Conservation (phyloP, 1,140 invertebrate genomes). For the Sycophaga agraensis region DNA sequence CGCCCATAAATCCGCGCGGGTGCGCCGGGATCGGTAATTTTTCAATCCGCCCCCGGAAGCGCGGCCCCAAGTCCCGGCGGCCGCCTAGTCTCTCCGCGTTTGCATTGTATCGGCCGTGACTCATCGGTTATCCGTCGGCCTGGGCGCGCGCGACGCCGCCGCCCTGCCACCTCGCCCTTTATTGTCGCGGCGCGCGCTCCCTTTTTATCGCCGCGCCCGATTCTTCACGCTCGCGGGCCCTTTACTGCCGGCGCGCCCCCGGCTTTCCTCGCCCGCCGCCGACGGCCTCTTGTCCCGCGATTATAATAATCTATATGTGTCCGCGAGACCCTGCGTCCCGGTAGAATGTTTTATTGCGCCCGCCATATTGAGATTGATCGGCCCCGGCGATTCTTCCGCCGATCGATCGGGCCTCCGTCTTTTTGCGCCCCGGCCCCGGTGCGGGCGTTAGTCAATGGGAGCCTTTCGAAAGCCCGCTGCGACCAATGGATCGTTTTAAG, state of each 20-base stretch:
- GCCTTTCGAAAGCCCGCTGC: no score
- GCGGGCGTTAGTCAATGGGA: no score
- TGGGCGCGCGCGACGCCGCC: neutral
- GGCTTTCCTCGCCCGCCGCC: neutral
- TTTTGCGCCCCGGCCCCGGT: neutral
- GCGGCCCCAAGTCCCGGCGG: no score
- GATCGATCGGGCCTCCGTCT: conserved; percentile 3
- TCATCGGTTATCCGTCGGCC: conserved; percentile 16
- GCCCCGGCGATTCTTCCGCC: neutral
- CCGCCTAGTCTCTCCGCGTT: neutral
- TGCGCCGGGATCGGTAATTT: no score
- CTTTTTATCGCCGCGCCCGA: neutral
- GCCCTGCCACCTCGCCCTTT: no score
- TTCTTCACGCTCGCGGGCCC: neutral
- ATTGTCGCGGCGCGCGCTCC: neutral
- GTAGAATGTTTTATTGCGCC: conserved; percentile 2
- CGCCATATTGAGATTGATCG: conserved; percentile 15
- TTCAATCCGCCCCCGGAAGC: no score
- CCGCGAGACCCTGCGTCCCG: neutral
- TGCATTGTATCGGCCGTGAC: conserved; percentile 3
- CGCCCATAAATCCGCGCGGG: no score
- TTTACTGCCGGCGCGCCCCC: no score
- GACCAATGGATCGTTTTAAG: no score
- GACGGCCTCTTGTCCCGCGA: neutral
- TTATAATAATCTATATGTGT: no score